Base-by-base conservation (phyloP, 2,113 vertebrate species). In the Mobula hypostoma region DNA sequence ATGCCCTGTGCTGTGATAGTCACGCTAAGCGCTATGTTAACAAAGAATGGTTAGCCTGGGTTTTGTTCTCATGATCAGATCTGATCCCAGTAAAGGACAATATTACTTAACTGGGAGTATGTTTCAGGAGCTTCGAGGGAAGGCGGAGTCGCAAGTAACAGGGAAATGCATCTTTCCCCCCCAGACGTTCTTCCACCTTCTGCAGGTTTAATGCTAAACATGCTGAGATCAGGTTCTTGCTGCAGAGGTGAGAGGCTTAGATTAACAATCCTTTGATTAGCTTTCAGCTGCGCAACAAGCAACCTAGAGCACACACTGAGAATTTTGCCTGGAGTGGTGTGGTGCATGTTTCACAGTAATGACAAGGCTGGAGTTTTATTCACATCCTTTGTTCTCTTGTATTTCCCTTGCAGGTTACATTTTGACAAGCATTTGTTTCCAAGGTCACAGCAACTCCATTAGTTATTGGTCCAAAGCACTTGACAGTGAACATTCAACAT, bases 391-490 rank as follows among this genome's bases (percentile, higher is more conserved):
- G 85, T 68, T 66, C n/a, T 63, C 83, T 63, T 88, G 83, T 90
- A 66, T 90, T 90, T 90, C 66, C n/a, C 12, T 66, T 66, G 15
- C 85, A 90, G 85, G 61, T 90, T 90, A 90, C 85, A 90, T 32
- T 90, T 90, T 68, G 85, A 90, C 85, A n/a, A 66, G 85, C 27
- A 66, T 90, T 90, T 90, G 14, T n/a, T 90, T 19, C 68, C 68
- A 29, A 90, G 85, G 61, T n/a, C 61, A 90, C 85, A 66, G 85
- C 85, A 90, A 90, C 61, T 90, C 61, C 85, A 87, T 87, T 85
- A n/a, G 58, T 87, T 63, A 90, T 66, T 68, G 85, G 85, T 66
- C 85, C 85, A 66, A 90, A 14, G 14, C 61, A 19, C 15, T 66
- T 76, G 68, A 58, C 68, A 32, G 0, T 74, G 48, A 77, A 88